Percentiles rank a stretch among this genome's conserved stretches.
Evolutionary conservation across 2,888 invertebrate species (phyloP).

Genomic region (Synergus japonicus): DNA sequence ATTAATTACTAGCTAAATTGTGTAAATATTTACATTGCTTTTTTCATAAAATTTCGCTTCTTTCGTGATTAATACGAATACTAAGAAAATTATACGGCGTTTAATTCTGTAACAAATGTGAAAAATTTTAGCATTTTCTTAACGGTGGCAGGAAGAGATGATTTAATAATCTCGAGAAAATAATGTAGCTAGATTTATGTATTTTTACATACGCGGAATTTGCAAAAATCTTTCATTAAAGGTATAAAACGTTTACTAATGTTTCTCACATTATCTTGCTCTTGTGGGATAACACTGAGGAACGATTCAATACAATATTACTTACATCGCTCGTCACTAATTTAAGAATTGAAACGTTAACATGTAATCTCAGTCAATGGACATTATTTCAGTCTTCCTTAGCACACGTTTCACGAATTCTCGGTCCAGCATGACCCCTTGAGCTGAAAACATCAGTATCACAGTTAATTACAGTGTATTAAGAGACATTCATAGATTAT

Average conservation of each 20-base stretch:
- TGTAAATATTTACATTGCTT: too few relatives aligned
- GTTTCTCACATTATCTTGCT: background rate
- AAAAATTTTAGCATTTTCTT: background rate
- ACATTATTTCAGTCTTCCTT: background rate
- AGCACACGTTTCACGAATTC: constrained; percentile 20
- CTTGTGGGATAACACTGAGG: background rate
- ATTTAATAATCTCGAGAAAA: background rate
- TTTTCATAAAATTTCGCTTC: too few relatives aligned
- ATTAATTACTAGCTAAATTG: too few relatives aligned
- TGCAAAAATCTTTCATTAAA: background rate
- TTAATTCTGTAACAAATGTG: too few relatives aligned
- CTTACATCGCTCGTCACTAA: constrained; percentile 11
- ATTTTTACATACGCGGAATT: background rate
- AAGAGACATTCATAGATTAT: too few relatives aligned
- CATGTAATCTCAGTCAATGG: constrained; percentile 13
- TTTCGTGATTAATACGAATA: too few relatives aligned
- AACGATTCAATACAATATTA: constrained; percentile 19
- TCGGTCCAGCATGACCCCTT: constrained; percentile 11
- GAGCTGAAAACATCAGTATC: background rate
- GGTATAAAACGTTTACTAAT: background rate
- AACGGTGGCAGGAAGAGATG: background rate
- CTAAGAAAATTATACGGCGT: too few relatives aligned
- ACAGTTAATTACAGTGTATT: too few relatives aligned
- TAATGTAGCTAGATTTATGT: background rate
- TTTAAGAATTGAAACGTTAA: constrained; percentile 3